Percentiles rank a stretch among this genome's conserved stretches.
phyloP scores from a whole-genome alignment of 2,113 vertebrate species.

The Oryzias curvinotus region DNA sequence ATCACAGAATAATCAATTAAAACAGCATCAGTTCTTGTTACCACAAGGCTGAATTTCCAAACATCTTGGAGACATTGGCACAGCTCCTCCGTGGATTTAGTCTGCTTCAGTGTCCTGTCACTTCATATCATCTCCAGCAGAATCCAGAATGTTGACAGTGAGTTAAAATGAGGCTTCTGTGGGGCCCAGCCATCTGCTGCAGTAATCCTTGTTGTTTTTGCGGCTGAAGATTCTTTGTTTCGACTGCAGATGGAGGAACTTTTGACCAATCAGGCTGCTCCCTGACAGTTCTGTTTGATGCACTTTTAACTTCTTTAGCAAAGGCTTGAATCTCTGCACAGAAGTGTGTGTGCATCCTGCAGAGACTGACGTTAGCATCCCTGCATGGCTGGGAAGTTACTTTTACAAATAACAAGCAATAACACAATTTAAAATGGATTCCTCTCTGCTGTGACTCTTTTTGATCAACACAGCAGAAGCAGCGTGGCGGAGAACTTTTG shows the following conservation, averaged over 20 bases:
- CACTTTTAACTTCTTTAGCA: neutral
- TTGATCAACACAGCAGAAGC: conserved; percentile 9
- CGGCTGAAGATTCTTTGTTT: neutral
- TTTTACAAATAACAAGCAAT: conserved; percentile 1
- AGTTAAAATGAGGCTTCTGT: conserved; percentile 4
- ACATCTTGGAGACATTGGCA: conserved; percentile 4
- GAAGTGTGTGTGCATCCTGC: neutral
- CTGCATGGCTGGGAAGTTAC: neutral
- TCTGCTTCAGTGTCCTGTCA: neutral
- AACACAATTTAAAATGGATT: conserved; percentile 6
- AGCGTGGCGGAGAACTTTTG: too few species aligned
- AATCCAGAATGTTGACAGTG: neutral
- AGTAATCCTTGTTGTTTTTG: neutral
- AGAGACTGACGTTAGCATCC: neutral
- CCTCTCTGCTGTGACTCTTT: neutral
- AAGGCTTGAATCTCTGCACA: neutral
- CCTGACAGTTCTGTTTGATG: neutral
- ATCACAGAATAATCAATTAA: neutral
- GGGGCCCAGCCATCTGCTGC: conserved; percentile 5
- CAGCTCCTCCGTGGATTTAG: neutral
- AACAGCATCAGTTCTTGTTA: neutral
- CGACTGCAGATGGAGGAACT: neutral
- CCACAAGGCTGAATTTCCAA: neutral
- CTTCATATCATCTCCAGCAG: conserved; percentile 6
- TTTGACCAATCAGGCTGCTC: neutral